Evolutionary conservation across 1,140 invertebrate species (phyloP).

Genomic region (Agraylea sexmaculata): DNA sequence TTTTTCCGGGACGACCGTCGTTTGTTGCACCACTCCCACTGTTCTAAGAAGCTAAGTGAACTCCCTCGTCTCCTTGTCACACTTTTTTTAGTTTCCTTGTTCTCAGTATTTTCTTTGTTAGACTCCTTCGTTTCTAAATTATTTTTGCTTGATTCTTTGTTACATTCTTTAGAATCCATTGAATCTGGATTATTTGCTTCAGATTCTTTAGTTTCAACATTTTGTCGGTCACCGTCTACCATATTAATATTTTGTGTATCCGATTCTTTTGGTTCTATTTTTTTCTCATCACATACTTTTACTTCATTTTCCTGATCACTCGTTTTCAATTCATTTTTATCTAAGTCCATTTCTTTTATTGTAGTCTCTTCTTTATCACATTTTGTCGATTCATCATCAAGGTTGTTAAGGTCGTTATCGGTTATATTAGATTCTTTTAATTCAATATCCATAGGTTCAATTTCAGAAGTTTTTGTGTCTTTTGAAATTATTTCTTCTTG

Average conservation of each 20-base stretch:
- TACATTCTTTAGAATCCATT: conserved; percentile 17
- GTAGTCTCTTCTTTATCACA: conserved; percentile 21
- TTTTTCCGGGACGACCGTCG: conserved; percentile 53
- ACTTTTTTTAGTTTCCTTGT: conserved; percentile 41
- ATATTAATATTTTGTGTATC: conserved; percentile 34
- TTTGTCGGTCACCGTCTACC: conserved; percentile 31
- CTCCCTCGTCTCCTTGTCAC: conserved; percentile 51
- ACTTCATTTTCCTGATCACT: too few relatives aligned
- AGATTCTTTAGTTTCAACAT: conserved; percentile 31
- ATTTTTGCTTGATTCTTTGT: conserved; percentile 12
- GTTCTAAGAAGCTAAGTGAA: conserved; percentile 52
- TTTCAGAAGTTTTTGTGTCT: too few relatives aligned
- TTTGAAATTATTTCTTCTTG: too few relatives aligned
- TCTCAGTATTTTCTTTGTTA: conserved; percentile 27
- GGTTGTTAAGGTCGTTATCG: too few relatives aligned
- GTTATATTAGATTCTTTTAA: too few relatives aligned
- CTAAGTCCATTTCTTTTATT: conserved; percentile 7
- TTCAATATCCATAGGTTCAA: too few relatives aligned
- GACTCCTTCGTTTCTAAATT: conserved; percentile 23
- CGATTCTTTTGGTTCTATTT: conserved; percentile 26
- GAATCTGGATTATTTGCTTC: conserved; percentile 28
- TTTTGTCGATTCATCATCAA: conserved; percentile 23
- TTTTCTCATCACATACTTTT: too few relatives aligned
- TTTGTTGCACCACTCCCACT: conserved; percentile 63
- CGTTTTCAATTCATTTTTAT: too few relatives aligned